phyloP scores from a whole-genome alignment of 2,113 vertebrate species.

The Rhipidura dahli region DNA sequence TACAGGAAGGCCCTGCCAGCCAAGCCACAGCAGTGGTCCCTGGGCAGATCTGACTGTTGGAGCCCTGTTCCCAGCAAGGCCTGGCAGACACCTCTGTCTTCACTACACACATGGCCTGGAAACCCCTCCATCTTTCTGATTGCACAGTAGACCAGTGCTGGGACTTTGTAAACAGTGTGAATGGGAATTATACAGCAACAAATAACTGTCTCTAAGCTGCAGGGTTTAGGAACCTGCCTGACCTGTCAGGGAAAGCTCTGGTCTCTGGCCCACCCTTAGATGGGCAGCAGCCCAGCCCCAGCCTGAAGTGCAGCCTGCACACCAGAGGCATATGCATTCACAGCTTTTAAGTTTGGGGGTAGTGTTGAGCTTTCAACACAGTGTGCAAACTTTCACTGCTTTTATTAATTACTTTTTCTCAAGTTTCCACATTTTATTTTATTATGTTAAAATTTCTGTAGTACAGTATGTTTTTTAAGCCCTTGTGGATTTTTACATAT shows the following conservation, averaged over 20 bases:
- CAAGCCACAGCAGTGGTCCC: background rate
- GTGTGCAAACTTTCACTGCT: background rate
- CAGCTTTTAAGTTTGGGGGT: background rate
- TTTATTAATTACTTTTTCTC: constrained; percentile 23
- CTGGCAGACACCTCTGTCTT: background rate
- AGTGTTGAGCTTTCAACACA: background rate
- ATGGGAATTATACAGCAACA: background rate
- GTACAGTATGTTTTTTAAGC: background rate
- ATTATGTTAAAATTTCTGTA: background rate
- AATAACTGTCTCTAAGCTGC: background rate
- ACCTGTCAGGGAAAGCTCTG: background rate
- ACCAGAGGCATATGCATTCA: background rate
- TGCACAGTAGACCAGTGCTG: background rate
- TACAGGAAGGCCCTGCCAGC: background rate
- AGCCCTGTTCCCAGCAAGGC: background rate
- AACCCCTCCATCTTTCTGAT: background rate
- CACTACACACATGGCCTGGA: background rate
- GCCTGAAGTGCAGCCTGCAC: background rate
- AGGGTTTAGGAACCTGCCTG: background rate
- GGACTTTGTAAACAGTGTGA: background rate
- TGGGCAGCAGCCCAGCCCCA: background rate
- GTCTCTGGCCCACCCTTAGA: background rate
- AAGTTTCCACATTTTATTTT: constrained; percentile 3
- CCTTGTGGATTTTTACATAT: background rate
- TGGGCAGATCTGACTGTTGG: background rate